Conservation (phyloP, 2,888 invertebrate genomes). For the Lampropteryx suffumata region DNA sequence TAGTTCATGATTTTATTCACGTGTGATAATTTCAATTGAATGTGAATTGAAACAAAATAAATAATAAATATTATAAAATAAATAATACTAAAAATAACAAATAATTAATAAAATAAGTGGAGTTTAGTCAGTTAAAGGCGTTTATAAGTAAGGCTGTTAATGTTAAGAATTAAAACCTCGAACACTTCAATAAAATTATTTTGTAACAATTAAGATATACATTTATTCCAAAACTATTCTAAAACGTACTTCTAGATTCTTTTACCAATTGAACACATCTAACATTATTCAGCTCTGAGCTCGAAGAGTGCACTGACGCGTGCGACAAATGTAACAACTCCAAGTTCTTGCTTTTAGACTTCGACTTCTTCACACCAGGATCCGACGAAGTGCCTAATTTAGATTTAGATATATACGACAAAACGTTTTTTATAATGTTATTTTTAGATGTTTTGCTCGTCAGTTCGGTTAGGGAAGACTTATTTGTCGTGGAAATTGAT, state of each 20-base stretch:
- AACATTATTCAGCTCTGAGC: constrained; percentile 32
- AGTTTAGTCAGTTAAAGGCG: too few relatives aligned
- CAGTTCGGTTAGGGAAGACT: constrained; percentile 32
- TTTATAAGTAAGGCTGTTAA: too few relatives aligned
- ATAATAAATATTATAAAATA: too few relatives aligned
- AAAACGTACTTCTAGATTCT: constrained; percentile 62
- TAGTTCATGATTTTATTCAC: too few relatives aligned
- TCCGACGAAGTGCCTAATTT: constrained; percentile 56
- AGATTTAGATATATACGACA: constrained; percentile 51
- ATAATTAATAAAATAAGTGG: too few relatives aligned
- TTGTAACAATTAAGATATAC: neutral
- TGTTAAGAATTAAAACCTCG: too few relatives aligned
- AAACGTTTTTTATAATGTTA: constrained; percentile 54
- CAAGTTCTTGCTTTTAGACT: constrained; percentile 44
- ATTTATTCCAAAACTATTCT: constrained; percentile 33
- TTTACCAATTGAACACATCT: constrained; percentile 41
- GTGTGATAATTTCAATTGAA: too few relatives aligned
- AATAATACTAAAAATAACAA: too few relatives aligned
- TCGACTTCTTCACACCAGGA: constrained; percentile 48
- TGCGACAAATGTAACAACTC: constrained; percentile 64
- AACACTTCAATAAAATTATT: too few relatives aligned
- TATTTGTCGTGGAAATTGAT: constrained; percentile 40
- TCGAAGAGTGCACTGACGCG: constrained; percentile 57
- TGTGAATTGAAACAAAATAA: too few relatives aligned
- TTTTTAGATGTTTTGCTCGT: constrained; percentile 67